phyloP scores from a whole-genome alignment of 2,888 invertebrate genomes.

The Alloscopus bannaensis region DNA sequence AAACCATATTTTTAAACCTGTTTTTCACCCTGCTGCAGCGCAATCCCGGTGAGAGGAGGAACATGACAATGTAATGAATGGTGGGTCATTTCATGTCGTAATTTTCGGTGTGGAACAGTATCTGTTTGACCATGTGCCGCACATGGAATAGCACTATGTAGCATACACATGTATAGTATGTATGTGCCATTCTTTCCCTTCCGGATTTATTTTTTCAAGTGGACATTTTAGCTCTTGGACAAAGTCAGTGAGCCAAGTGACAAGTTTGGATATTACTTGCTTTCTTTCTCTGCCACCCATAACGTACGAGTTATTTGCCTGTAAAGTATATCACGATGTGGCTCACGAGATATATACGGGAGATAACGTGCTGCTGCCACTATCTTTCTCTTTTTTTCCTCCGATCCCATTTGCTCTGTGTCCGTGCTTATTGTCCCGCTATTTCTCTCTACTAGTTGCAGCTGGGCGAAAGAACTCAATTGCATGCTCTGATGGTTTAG shows the following conservation, averaged over 20 bases:
- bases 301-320: no score
- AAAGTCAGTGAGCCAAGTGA: slow-evolving; percentile 9
- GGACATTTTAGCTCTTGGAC: neutral
- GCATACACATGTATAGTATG: neutral
- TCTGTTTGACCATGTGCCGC: neutral
- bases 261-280: neutral
- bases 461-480: neutral
- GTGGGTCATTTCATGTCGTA: neutral
- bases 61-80: slow-evolving; percentile 3
- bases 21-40: no score
- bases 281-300: neutral
- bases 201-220: neutral
- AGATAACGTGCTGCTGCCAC: no score
- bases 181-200: neutral
- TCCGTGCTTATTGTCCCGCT: no score
- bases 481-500: neutral
- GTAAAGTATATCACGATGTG: no score
- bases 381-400: no score
- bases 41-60: no score
- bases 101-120: slow-evolving; percentile 1
- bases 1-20: no score
- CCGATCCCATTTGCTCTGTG: no score
- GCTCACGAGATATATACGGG: no score
- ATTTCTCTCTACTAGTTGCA: no score
- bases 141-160: neutral